Base-by-base conservation (phyloP, 2,888 invertebrate species). In the Eristalinus aeneus region DNA sequence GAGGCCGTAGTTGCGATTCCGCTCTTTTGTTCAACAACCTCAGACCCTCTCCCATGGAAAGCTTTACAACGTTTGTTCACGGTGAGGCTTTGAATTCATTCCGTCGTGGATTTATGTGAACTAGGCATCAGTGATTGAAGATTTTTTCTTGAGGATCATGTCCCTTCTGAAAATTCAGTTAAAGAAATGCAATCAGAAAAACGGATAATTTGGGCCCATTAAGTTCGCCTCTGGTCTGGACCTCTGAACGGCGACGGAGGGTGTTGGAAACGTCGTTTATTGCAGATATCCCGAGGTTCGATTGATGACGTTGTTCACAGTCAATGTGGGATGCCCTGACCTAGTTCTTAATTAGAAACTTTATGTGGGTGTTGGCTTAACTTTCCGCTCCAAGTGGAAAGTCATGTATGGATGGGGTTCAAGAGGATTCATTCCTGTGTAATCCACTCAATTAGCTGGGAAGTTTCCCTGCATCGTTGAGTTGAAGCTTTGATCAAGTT, bases 131-230 rank as follows among this genome's bases (percentile, higher is more conserved):
- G n/a, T n/a, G n/a, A n/a, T n/a, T n/a, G n/a, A n/a, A n/a, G n/a
- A n/a, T n/a, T n/a, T n/a, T n/a, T n/a, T n/a, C n/a, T n/a, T n/a
- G n/a, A n/a, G n/a, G n/a, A n/a, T n/a, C n/a, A n/a, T n/a, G n/a
- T n/a, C n/a, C n/a, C n/a, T 77, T 64, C 12, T 20, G 23, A n/a
- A 68, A 81, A 76, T 64, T 81, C 34, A 64, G 67, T 76, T 73
- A 36, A 32, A 56, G 63, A 68, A 71, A 80, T 80, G 34, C 54
- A 73, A 77, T 74, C 39, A 74, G 56, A 68, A 69, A 73, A 82
- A 77, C 56, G 53, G 56, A 22, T 68, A 63, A 74, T 79, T 85
- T 76, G 34, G 27, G 34, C n/a, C 56, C 39, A 65, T 56, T 77
- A 34, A 60, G 27, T 53, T 60, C 22, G 63, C 27, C 54, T 20